A percentile compares a stretch with the other conserved stretches of the same genome.
These are phyloP conservation scores for Archaeoteleia sp. DNA, from an alignment of 2,888 invertebrate genomes.

Conservation along the genomic window DNA sequence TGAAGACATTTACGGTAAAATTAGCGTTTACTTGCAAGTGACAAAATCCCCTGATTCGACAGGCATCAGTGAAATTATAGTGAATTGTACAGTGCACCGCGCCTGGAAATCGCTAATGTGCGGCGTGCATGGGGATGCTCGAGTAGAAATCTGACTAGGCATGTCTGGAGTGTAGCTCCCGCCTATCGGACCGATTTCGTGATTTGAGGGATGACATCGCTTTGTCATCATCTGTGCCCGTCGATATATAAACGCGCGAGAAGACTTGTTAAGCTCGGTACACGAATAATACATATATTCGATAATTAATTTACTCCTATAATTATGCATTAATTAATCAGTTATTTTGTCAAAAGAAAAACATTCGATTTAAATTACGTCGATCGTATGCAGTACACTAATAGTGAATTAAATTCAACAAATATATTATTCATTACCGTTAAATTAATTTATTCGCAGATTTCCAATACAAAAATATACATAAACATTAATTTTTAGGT, in stretches of 20 bases:
- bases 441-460: too few species aligned
- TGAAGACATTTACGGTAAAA: constrained; percentile 20
- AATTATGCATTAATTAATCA: too few species aligned
- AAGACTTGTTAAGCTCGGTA: constrained; percentile 2
- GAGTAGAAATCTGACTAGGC: constrained; percentile 51
- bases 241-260: constrained; percentile 21
- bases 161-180: constrained; percentile 43
- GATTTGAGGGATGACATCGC: constrained; percentile 44
- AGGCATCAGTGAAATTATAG: constrained; percentile 38
- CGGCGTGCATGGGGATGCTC: constrained; percentile 27
- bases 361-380: too few species aligned
- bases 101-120: constrained; percentile 43
- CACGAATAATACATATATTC: constrained; percentile 2
- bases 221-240: constrained; percentile 40
- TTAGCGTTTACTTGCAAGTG: constrained; percentile 35
- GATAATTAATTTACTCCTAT: constrained; percentile 21
- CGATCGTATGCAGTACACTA: too few species aligned
- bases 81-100: constrained; percentile 31
- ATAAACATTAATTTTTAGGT: too few species aligned
- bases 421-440: too few species aligned
- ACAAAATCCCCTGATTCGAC: constrained; percentile 32
- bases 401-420: too few species aligned
- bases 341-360: too few species aligned
- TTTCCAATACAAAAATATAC: too few species aligned
- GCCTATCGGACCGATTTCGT: constrained; percentile 47